These are phyloP conservation scores for Linyphia triangularis DNA, from an alignment of 2,888 invertebrate genomes.

Conservation along the genomic window DNA sequence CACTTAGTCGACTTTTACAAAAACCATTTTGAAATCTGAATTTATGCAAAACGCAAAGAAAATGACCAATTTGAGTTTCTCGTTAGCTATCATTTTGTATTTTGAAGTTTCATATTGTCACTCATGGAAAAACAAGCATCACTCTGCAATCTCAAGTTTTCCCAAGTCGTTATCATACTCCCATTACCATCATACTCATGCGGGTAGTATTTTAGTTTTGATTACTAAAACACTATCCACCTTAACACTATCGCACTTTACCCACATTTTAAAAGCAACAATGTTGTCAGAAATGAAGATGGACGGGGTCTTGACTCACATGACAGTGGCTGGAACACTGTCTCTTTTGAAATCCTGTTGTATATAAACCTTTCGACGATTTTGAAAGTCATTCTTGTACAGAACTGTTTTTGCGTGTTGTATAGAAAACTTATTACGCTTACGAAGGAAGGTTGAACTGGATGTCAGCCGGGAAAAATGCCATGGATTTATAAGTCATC, in stretches of 20 bases:
- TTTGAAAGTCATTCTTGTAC: conserved; percentile 55
- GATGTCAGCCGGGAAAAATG: not conserved
- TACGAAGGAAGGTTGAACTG: not conserved
- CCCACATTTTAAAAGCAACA: not conserved
- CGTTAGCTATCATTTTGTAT: too few species aligned
- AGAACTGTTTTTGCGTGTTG: conserved; percentile 60
- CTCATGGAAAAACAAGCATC: too few species aligned
- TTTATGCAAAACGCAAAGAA: too few species aligned
- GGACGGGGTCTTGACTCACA: conserved; percentile 15
- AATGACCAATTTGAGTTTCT: too few species aligned
- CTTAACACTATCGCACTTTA: not conserved
- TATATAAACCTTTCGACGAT: conserved; percentile 49
- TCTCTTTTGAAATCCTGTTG: conserved; percentile 27
- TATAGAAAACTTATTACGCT: conserved; percentile 41
- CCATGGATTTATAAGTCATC: not conserved
- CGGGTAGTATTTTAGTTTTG: not conserved
- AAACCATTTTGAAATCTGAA: too few species aligned
- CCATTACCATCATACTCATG: not conserved
- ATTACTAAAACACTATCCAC: not conserved
- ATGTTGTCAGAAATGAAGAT: not conserved
- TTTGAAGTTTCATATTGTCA: too few species aligned
- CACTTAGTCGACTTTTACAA: too few species aligned
- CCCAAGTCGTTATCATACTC: too few species aligned
- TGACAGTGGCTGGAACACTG: conserved; percentile 68
- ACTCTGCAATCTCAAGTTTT: too few species aligned